Evolutionary conservation across 2,797 vertebrate species (phyloP).

Genomic region (Lateolabrax maculatus): DNA sequence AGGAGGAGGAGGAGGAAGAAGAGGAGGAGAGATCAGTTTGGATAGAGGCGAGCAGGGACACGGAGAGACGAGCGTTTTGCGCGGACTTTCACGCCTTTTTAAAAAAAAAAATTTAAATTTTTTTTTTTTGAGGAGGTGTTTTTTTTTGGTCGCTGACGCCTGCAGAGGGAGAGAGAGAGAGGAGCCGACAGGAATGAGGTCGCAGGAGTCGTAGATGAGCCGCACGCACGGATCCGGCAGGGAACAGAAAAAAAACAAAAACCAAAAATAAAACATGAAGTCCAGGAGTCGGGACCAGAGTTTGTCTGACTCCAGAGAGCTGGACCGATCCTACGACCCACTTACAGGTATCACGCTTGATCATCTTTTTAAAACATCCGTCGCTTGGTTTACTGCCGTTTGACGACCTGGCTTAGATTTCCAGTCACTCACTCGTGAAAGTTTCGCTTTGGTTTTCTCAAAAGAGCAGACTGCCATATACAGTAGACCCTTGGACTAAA

Average conservation of each 20-base stretch:
- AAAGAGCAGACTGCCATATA: not conserved
- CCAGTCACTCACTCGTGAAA: not conserved
- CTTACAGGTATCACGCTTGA: constrained; percentile 74
- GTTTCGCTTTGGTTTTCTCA: constrained; percentile 17
- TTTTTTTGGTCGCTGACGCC: too few relatives aligned
- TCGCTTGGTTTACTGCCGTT: constrained; percentile 18
- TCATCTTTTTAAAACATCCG: not conserved
- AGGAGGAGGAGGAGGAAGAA: not conserved
- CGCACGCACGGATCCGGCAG: constrained; percentile 18
- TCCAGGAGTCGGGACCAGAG: constrained; percentile 82
- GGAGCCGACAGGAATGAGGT: constrained; percentile 6
- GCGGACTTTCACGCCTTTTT: not conserved
- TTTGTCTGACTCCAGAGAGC: constrained; percentile 81
- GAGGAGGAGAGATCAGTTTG: not conserved
- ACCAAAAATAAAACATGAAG: constrained; percentile 71
- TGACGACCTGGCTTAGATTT: constrained; percentile 40
- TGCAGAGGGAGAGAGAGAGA: too few relatives aligned
- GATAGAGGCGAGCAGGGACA: not conserved
- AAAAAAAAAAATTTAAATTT: too few relatives aligned
- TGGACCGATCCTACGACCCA: constrained; percentile 82
- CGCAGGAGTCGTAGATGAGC: constrained; percentile 33
- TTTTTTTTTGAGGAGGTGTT: too few relatives aligned
- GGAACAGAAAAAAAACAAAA: too few relatives aligned
- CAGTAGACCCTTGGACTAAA: not conserved
- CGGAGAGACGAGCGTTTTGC: not conserved